Evolutionary conservation across 2,113 vertebrate genomes (phyloP).

Genomic region (Alethe diademata): DNA sequence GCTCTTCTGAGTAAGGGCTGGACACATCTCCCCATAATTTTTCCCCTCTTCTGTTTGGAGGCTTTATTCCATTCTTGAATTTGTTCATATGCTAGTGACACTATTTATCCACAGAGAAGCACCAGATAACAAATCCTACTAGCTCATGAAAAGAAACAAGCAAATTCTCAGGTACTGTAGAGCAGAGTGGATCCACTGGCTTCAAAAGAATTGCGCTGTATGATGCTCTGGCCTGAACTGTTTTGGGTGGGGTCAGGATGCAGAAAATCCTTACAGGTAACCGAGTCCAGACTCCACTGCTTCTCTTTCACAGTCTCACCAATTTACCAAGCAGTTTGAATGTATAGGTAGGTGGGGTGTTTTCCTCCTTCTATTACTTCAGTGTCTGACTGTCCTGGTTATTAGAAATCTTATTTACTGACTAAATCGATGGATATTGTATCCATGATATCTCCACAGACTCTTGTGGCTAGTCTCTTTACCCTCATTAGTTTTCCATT

Average conservation of each 20-base stretch:
- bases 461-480: neutral
- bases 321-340: neutral
- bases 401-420: neutral
- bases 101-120: neutral
- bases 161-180: neutral
- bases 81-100: neutral
- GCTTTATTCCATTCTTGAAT: neutral
- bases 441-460: neutral
- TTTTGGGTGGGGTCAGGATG: neutral
- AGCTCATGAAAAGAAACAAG: neutral
- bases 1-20: neutral
- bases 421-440: neutral
- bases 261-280: neutral
- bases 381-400: neutral
- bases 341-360: neutral
- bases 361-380: neutral
- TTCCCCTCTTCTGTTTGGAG: neutral
- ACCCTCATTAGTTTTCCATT: neutral
- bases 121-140: neutral
- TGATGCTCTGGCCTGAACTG: neutral
- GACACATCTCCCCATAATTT: neutral
- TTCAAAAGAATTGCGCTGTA: neutral
- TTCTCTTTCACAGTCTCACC: neutral
- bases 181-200: neutral
- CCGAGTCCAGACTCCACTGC: accelerated